phyloP scores from a whole-genome alignment of 2,113 vertebrate species.

The Acanthochromis polyacanthus region DNA sequence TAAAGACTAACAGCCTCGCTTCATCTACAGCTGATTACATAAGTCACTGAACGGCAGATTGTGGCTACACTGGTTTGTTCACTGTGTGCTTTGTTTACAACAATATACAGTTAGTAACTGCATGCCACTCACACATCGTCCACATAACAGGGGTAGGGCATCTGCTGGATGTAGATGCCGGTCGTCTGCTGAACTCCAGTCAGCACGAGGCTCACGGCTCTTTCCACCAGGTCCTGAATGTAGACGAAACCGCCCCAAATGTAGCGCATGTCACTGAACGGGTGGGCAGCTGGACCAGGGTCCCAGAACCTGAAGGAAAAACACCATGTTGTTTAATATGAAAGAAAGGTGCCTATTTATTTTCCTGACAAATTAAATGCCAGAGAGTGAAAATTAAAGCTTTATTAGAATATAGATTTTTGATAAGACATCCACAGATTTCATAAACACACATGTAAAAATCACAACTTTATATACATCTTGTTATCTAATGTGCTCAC shows the following conservation, averaged over 20 bases:
- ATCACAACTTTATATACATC: too few species aligned
- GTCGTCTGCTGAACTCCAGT: slow-evolving; percentile 68
- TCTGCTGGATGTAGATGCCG: slow-evolving; percentile 91
- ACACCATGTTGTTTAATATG: not conserved
- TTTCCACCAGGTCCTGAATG: slow-evolving; percentile 93
- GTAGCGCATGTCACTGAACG: slow-evolving; percentile 90
- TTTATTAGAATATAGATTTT: not conserved
- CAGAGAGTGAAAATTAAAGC: not conserved
- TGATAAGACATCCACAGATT: too few species aligned
- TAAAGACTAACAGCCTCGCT: too few species aligned
- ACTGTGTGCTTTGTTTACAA: not conserved
- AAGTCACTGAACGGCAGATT: too few species aligned
- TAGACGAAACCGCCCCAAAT: slow-evolving; percentile 92
- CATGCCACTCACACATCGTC: slow-evolving; percentile 87
- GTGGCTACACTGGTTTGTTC: too few species aligned
- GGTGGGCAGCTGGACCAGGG: slow-evolving; percentile 88
- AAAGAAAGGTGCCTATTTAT: not conserved
- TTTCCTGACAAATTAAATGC: not conserved
- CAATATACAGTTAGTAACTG: not conserved
- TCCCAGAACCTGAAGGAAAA: slow-evolving; percentile 89
- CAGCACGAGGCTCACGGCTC: slow-evolving; percentile 84
- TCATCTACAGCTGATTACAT: too few species aligned
- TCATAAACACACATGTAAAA: too few species aligned
- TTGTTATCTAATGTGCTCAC: too few species aligned
- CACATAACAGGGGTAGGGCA: slow-evolving; percentile 94